These are phyloP conservation scores for Drosophila oshimai DNA, from an alignment of 1,140 invertebrate genomes.

Conservation along the genomic window DNA sequence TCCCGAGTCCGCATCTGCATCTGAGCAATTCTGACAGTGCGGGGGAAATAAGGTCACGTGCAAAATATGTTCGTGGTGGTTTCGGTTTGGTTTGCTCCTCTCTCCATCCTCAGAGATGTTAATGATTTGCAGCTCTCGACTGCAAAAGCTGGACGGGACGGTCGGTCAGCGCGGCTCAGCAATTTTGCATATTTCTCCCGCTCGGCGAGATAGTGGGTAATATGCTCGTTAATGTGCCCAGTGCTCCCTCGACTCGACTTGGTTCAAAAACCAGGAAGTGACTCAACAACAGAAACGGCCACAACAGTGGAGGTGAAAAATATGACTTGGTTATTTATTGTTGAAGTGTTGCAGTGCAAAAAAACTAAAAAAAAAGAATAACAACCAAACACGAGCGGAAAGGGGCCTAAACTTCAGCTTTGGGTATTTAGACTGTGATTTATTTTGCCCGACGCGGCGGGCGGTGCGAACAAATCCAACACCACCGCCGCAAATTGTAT, in stretches of 20 bases:
- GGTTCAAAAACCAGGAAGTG: slow-evolving; percentile 80
- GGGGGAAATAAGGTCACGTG: slow-evolving; percentile 80
- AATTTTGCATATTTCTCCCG: slow-evolving; percentile 75
- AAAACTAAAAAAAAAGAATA: slow-evolving; percentile 26
- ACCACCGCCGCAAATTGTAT: slow-evolving; percentile 32
- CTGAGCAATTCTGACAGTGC: slow-evolving; percentile 57
- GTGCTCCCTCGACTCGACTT: slow-evolving; percentile 38
- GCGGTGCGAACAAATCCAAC: slow-evolving; percentile 47
- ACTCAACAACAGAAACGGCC: slow-evolving; percentile 67
- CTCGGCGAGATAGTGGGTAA: slow-evolving; percentile 68
- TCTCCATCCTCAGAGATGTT: slow-evolving; percentile 60
- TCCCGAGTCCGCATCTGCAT: slow-evolving; percentile 16
- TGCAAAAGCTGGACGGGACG: slow-evolving; percentile 22
- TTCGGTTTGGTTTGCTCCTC: slow-evolving; percentile 17
- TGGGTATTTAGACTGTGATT: slow-evolving; percentile 78
- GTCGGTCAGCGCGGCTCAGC: no score
- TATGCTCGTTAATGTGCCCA: slow-evolving; percentile 79
- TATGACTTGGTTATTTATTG: slow-evolving; percentile 81
- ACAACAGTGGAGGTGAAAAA: slow-evolving; percentile 68
- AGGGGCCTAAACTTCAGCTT: slow-evolving; percentile 72
- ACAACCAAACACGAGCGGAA: slow-evolving; percentile 24
- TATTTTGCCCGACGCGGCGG: slow-evolving; percentile 68
- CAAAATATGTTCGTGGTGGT: slow-evolving; percentile 78
- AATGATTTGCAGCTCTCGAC: slow-evolving; percentile 74
- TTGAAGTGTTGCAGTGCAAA: slow-evolving; percentile 80